Evolutionary conservation across 2,113 vertebrate species (phyloP).

Genomic region (Phrynosoma platyrhinos): DNA sequence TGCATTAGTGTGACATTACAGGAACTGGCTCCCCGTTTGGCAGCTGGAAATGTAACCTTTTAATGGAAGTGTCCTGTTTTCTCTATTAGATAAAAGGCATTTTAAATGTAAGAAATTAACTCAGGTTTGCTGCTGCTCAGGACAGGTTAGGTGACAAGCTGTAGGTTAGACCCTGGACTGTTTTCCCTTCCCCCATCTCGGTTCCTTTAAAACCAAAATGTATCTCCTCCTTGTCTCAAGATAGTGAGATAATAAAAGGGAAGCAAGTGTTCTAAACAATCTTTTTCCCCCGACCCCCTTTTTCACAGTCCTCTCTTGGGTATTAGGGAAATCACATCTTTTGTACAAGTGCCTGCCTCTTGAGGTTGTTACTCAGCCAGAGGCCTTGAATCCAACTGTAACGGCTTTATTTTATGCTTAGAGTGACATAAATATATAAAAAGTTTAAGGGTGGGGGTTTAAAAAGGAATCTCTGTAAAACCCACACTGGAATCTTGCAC

Average conservation of each 20-base stretch:
- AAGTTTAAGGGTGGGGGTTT: neutral
- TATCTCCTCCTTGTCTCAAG: neutral
- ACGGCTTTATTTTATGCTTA: conserved; percentile 17
- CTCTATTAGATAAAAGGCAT: neutral
- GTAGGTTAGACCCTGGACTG: neutral
- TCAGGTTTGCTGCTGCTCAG: conserved; percentile 35
- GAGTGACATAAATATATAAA: conserved; percentile 27
- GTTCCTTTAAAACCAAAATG: conserved; percentile 19
- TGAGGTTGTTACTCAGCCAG: neutral
- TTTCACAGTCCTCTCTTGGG: neutral
- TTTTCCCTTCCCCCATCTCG: neutral
- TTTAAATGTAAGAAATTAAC: conserved; percentile 15
- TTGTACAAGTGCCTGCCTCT: conserved; percentile 37
- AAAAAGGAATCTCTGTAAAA: neutral
- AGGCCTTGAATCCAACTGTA: neutral
- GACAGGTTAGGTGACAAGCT: conserved; percentile 5
- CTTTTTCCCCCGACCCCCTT: neutral
- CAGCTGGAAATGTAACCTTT: neutral
- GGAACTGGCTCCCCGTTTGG: neutral
- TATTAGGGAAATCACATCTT: neutral
- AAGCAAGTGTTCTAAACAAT: neutral
- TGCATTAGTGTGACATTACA: no score
- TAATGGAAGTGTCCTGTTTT: neutral
- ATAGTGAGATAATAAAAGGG: neutral
- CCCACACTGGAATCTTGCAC: neutral